Percentiles rank a stretch among this genome's conserved stretches.
phyloP scores from a whole-genome alignment of 2,797 vertebrate species.

The Microctenopoma steveboyesi region DNA sequence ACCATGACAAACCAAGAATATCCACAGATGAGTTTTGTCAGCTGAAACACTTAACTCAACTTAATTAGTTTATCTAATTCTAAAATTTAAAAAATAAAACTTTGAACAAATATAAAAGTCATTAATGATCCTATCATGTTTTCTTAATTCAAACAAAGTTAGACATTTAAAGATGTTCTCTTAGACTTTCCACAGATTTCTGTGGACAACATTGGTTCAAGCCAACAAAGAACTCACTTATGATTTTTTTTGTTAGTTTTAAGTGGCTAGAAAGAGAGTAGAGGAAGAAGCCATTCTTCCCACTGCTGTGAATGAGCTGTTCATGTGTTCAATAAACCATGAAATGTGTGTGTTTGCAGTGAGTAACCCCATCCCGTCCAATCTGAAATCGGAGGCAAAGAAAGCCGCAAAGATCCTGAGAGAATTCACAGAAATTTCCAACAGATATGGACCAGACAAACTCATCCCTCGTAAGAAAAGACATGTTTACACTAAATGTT shows the following conservation, averaged over 20 bases:
- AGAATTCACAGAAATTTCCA: conserved; percentile 96
- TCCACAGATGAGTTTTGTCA: background rate
- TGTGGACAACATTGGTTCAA: background rate
- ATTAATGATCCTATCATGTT: too few relatives aligned
- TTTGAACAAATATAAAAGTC: too few relatives aligned
- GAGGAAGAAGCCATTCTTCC: too few relatives aligned
- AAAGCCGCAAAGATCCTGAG: conserved; percentile 96
- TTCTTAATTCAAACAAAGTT: too few relatives aligned
- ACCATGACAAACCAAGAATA: background rate
- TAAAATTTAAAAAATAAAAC: too few relatives aligned
- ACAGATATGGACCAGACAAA: conserved; percentile 92
- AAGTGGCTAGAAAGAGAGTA: too few relatives aligned
- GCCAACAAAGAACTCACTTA: conserved; percentile 4
- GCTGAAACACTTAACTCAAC: background rate
- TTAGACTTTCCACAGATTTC: too few relatives aligned
- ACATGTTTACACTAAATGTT: too few relatives aligned
- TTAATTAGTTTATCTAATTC: too few relatives aligned
- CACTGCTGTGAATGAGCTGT: background rate
- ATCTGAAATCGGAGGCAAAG: conserved; percentile 93
- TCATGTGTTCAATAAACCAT: background rate
- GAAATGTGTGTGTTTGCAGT: conserved; percentile 66
- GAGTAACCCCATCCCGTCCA: conserved; percentile 94
- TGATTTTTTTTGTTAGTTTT: too few relatives aligned
- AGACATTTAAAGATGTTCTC: too few relatives aligned
- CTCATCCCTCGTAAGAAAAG: conserved; percentile 90